Percentiles rank a stretch among this genome's conserved stretches.
Evolutionary conservation across 2,113 vertebrate species (phyloP).

Genomic region (Catharus minimus): DNA sequence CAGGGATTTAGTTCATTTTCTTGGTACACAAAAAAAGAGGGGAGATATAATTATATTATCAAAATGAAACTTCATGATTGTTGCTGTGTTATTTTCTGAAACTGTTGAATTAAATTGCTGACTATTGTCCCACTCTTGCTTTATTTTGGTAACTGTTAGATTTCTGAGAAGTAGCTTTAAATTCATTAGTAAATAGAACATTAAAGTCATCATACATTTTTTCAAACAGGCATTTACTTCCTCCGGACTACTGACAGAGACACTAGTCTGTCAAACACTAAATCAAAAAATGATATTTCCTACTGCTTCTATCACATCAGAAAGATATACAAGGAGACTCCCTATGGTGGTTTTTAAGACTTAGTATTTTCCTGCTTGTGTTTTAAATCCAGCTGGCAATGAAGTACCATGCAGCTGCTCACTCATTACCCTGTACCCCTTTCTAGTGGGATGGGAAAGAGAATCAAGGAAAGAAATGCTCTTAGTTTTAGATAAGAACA

Average conservation of each 20-base stretch:
- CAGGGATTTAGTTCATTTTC: background rate
- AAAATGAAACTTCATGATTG: background rate
- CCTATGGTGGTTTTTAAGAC: slow-evolving; percentile 48
- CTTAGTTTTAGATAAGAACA: background rate
- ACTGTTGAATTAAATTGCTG: background rate
- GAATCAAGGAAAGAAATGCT: background rate
- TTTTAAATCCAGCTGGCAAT: background rate
- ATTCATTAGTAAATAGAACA: background rate
- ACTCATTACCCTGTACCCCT: background rate
- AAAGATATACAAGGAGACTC: slow-evolving; percentile 4
- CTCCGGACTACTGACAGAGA: slow-evolving; percentile 18
- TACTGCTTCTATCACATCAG: slow-evolving; percentile 50
- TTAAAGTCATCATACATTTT: background rate
- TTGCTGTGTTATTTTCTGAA: background rate
- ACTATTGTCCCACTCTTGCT: background rate
- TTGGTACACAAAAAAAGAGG: background rate
- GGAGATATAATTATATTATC: background rate
- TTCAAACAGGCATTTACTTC: slow-evolving; percentile 17
- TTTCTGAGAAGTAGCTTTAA: background rate
- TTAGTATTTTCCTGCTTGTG: background rate
- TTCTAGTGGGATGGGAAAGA: background rate
- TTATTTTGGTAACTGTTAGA: background rate
- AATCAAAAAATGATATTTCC: slow-evolving; percentile 40
- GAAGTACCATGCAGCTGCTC: background rate
- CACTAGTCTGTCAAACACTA: slow-evolving; percentile 34